These are phyloP conservation scores for Bungarus multicinctus DNA, from an alignment of 2,113 vertebrate species.

Conservation along the genomic window DNA sequence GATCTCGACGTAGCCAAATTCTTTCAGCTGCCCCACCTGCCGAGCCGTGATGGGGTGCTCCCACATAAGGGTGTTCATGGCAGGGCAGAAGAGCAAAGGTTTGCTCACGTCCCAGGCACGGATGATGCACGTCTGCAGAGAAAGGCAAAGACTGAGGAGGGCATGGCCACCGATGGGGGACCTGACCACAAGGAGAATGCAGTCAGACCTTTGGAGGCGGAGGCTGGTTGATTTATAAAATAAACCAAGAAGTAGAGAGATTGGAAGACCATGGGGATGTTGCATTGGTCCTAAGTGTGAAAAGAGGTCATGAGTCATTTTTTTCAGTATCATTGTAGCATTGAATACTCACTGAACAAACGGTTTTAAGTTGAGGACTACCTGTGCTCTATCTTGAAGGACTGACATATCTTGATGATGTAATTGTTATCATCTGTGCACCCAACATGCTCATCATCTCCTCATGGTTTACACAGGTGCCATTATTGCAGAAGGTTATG, in stretches of 20 bases:
- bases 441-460: neutral
- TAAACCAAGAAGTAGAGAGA: neutral
- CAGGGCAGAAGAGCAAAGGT: slow-evolving; percentile 93
- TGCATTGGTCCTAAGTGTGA: too few species aligned
- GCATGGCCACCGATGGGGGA: neutral
- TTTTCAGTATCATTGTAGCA: too few species aligned
- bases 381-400: too few species aligned
- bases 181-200: neutral
- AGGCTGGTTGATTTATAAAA: neutral
- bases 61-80: slow-evolving; percentile 99
- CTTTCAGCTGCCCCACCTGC: slow-evolving; percentile 81
- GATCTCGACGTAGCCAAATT: slow-evolving; percentile 88
- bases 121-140: slow-evolving; percentile 84
- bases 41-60: slow-evolving; percentile 86
- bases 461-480: neutral
- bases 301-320: too few species aligned
- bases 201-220: neutral
- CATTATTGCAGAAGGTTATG: neutral
- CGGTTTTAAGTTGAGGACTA: too few species aligned
- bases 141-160: neutral
- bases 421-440: too few species aligned
- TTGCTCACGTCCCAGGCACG: slow-evolving; percentile 89
- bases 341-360: too few species aligned
- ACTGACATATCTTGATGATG: too few species aligned
- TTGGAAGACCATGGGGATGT: neutral